These are phyloP conservation scores for Brachyptera risi DNA, from an alignment of 2,888 invertebrate species.

Conservation along the genomic window DNA sequence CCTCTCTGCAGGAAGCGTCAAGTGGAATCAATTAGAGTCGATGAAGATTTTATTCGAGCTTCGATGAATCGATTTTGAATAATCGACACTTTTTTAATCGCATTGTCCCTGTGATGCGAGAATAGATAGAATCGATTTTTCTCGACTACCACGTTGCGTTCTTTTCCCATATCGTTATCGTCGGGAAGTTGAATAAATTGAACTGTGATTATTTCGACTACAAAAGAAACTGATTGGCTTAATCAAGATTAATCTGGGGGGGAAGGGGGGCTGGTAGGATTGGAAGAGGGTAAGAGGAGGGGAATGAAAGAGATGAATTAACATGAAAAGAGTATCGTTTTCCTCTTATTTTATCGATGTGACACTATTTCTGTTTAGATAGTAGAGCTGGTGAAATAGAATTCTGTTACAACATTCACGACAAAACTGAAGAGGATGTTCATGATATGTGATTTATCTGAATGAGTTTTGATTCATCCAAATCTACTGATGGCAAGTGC, in stretches of 20 bases:
- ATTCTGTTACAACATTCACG: too few relatives aligned
- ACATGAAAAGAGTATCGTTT: not conserved
- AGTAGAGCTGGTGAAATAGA: too few relatives aligned
- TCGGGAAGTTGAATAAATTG: constrained; percentile 16
- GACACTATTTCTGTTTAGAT: too few relatives aligned
- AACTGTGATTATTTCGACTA: constrained; percentile 18
- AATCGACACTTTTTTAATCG: constrained; percentile 16
- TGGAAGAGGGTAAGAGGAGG: not conserved
- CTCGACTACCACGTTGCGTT: not conserved
- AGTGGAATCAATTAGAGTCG: constrained; percentile 18
- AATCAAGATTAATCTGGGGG: constrained; percentile 20
- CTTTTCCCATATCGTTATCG: constrained; percentile 5
- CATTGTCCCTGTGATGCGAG: not conserved
- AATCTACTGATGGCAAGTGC: too few relatives aligned
- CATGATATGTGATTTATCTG: too few relatives aligned
- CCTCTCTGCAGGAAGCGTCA: constrained; percentile 10
- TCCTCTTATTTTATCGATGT: too few relatives aligned
- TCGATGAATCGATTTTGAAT: not conserved
- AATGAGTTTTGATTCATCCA: too few relatives aligned
- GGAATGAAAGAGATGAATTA: not conserved
- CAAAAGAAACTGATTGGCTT: constrained; percentile 27
- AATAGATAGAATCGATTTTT: not conserved
- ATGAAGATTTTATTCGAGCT: not conserved
- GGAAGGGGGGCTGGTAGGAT: not conserved
- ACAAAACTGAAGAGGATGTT: too few relatives aligned